Percentiles rank a stretch among this genome's conserved stretches.
These are phyloP conservation scores for Ptilorrhoa leucosticta DNA, from an alignment of 2,113 vertebrate species.

Conservation along the genomic window DNA sequence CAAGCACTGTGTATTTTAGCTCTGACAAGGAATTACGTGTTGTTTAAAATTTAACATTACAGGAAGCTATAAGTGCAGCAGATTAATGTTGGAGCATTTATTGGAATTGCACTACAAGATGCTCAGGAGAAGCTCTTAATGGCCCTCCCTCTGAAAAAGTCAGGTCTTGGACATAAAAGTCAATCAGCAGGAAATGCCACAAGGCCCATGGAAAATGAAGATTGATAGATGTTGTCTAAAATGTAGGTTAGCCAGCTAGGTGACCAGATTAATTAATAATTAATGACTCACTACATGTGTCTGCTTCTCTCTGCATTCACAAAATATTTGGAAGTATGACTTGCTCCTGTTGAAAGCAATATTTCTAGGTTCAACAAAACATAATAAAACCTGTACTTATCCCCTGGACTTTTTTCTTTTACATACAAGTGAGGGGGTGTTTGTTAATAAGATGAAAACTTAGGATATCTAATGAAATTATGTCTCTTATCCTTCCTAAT, in stretches of 20 bases:
- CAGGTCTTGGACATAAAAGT: neutral
- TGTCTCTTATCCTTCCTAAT: neutral
- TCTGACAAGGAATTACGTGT: neutral
- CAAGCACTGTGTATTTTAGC: neutral
- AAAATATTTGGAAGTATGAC: neutral
- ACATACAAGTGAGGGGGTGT: fast-evolving
- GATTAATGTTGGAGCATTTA: neutral
- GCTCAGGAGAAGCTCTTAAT: neutral
- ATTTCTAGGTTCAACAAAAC: neutral
- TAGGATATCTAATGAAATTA: neutral
- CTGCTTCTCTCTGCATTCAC: neutral
- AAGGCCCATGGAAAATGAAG: neutral
- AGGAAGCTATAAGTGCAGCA: neutral
- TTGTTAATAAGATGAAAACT: neutral
- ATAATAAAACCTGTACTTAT: neutral
- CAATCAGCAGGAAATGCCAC: neutral
- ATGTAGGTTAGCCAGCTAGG: neutral
- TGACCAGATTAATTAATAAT: neutral
- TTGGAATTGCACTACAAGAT: neutral
- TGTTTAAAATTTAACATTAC: neutral
- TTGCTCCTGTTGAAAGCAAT: neutral
- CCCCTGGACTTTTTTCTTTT: neutral
- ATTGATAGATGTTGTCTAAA: neutral
- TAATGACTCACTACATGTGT: neutral
- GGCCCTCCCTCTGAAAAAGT: neutral